Base-by-base conservation (phyloP, 2,888 invertebrate genomes). In the Epistrophella euchroma region DNA sequence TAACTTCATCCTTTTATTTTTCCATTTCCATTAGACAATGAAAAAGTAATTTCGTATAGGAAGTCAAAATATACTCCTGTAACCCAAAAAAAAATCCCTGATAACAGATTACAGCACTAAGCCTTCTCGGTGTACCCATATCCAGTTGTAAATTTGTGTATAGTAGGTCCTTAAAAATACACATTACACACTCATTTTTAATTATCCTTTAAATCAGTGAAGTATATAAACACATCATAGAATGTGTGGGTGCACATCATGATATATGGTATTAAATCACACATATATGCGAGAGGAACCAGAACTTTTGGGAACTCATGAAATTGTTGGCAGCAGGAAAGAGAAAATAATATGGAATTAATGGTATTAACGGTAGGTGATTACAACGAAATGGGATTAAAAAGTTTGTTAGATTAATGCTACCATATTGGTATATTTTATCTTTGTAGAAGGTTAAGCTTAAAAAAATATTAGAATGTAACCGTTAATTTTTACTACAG, bases 1-100 rank as follows among this genome's bases (percentile, higher is more conserved):
- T n/a, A n/a, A n/a, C n/a, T n/a, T n/a, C n/a, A n/a, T n/a, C n/a
- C n/a, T n/a, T 4, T n/a, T 15, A 43, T 60, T 52, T 52, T 62
- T 72, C 45, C 45, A 73, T 56, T 40, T 40, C 32, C 66, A 64
- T 66, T 56, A 66, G 55, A 47, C n/a, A 50, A 50, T 19, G 50
- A 25, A 45, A 66, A 75, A 45, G 56, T 56, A 45, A 66, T 75
- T 74, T 74, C 47, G 50, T 70, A 11, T 35, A 55, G 75, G 10
- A 66, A 56, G 11, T 11, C 50, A 47, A 52, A 25, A 50, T n/a
- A 4, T 4, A 4, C 9, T 32, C 32, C 32, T 6, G 11, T 0
- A 15, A 15, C 17, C 10, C 25, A 32, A 11, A 15, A n/a, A 45
- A 66, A 47, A 17, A 66, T 22, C 15, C 22, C 22, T 68, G 68